phyloP scores from a whole-genome alignment of 2,113 vertebrate species.

The Mohoua ochrocephala region DNA sequence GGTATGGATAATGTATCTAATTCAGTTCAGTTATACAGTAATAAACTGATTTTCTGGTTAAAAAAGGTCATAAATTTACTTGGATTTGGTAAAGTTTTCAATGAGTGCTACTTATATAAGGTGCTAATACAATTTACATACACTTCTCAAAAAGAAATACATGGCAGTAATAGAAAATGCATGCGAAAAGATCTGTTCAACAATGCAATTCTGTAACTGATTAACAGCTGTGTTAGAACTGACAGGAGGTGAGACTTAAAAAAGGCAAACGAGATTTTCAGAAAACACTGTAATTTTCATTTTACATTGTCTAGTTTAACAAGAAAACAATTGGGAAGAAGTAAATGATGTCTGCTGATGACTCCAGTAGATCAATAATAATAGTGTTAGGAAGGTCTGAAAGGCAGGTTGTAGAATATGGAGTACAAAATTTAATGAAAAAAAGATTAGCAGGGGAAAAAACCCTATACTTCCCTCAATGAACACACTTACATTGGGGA shows the following conservation, averaged over 20 bases:
- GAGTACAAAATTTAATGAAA: background rate
- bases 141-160: background rate
- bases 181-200: background rate
- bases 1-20: background rate
- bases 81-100: background rate
- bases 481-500: background rate
- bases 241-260: background rate
- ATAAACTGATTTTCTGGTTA: background rate
- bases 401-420: background rate
- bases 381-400: background rate
- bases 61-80: background rate
- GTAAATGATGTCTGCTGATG: background rate
- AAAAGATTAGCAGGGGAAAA: background rate
- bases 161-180: background rate
- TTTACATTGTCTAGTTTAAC: background rate
- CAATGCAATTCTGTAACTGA: background rate
- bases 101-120: background rate
- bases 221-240: background rate
- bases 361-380: background rate
- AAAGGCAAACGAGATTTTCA: background rate
- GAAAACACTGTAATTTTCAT: background rate
- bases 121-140: background rate
- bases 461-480: background rate
- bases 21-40: background rate
- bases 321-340: background rate